Evolutionary conservation across 2,888 invertebrate genomes (phyloP).

Genomic region (Machimus atricapillus): DNA sequence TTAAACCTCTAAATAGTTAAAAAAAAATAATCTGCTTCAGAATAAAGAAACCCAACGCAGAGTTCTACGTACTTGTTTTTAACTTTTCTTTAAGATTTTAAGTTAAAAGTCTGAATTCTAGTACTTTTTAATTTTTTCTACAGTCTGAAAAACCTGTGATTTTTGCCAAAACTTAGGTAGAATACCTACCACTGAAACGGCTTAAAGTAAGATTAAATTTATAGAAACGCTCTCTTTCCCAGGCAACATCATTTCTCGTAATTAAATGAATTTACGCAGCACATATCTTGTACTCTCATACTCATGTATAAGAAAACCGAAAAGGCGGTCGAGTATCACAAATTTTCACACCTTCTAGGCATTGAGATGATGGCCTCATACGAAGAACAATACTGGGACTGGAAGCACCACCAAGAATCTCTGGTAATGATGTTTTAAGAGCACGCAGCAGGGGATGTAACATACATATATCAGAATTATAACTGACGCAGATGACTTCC

Average conservation of each 20-base stretch:
- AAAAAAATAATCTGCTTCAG: too few relatives aligned
- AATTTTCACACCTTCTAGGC: neutral
- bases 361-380: neutral
- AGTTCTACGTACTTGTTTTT: too few relatives aligned
- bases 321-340: neutral
- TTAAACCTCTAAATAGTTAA: too few relatives aligned
- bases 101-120: too few relatives aligned
- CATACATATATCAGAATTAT: neutral
- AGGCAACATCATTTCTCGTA: neutral
- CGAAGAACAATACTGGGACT: neutral
- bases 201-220: neutral
- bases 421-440: conserved; percentile 26
- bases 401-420: neutral
- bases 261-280: neutral
- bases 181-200: neutral
- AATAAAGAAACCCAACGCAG: too few relatives aligned
- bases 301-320: neutral
- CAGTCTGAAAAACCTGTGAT: too few relatives aligned
- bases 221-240: neutral
- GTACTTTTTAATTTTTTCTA: too few relatives aligned
- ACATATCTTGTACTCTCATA: neutral
- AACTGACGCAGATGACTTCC: neutral
- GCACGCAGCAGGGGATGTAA: neutral
- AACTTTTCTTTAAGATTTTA: too few relatives aligned
- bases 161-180: too few relatives aligned